These are phyloP conservation scores for Theocolax elegans DNA, from an alignment of 1,140 invertebrate genomes.

Conservation along the genomic window DNA sequence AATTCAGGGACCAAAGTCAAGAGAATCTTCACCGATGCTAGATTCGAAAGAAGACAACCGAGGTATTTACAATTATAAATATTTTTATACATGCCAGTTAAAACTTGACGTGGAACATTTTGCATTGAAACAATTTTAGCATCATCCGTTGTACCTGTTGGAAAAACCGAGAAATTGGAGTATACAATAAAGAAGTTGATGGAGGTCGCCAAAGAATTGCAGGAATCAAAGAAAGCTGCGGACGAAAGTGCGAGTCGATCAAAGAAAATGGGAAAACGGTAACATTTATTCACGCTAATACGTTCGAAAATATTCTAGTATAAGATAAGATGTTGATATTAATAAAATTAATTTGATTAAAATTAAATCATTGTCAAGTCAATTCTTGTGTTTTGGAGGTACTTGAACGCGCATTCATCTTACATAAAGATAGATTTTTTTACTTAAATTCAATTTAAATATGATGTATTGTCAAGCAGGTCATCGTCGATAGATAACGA, in stretches of 20 bases:
- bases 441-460: no score
- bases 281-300: not conserved
- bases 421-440: no score
- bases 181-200: slow-evolving; percentile 63
- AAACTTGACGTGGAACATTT: no score
- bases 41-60: slow-evolving; percentile 64
- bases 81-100: not conserved
- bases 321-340: no score
- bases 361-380: no score
- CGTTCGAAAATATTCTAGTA: no score
- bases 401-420: no score
- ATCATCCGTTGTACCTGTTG: slow-evolving; percentile 17
- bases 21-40: slow-evolving; percentile 71
- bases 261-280: slow-evolving; percentile 64
- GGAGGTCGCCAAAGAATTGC: slow-evolving; percentile 61
- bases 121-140: slow-evolving; percentile 18
- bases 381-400: no score
- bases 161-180: slow-evolving; percentile 62
- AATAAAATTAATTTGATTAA: no score
- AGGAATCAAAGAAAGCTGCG: slow-evolving; percentile 60
- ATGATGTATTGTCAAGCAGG: slow-evolving; percentile 38
- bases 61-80: slow-evolving; percentile 50
- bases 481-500: slow-evolving; percentile 64
- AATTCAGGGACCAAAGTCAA: slow-evolving; percentile 70
- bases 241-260: slow-evolving; percentile 54